phyloP scores from a whole-genome alignment of 2,888 invertebrate species.

The Fabriciana adippe region DNA sequence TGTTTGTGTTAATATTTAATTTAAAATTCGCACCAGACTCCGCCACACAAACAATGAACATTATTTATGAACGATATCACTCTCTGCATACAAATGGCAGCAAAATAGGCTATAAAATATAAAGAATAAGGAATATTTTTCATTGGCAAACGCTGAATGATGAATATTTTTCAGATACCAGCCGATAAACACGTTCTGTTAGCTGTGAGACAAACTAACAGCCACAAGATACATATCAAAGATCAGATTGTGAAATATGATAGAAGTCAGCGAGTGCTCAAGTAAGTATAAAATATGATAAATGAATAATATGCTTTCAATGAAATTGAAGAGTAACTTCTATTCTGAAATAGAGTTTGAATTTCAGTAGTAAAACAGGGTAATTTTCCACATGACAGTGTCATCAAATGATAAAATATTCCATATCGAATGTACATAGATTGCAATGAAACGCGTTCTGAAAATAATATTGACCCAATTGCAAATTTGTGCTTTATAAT shows the following conservation, averaged over 20 bases:
- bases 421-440: conserved; percentile 28
- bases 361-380: conserved; percentile 11
- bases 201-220: conserved; percentile 89
- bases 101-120: conserved; percentile 20
- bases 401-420: conserved; percentile 29
- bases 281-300: conserved; percentile 75
- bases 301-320: too few relatives aligned
- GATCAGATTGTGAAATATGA: conserved; percentile 90
- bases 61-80: conserved; percentile 53
- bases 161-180: conserved; percentile 75
- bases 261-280: conserved; percentile 87
- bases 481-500: conserved; percentile 16
- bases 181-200: conserved; percentile 88
- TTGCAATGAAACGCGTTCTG: conserved; percentile 24
- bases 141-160: conserved; percentile 20
- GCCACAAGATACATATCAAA: conserved; percentile 90
- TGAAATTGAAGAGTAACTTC: not conserved
- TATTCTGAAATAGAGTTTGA: conserved; percentile 4
- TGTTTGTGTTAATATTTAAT: conserved; percentile 69
- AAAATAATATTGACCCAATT: conserved; percentile 27
- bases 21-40: conserved; percentile 68
- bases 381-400: conserved; percentile 17
- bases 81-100: conserved; percentile 21
- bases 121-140: conserved; percentile 30
- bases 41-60: conserved; percentile 59